Conservation (phyloP, 2,797 vertebrate species). For the Sebastes iracundus region DNA sequence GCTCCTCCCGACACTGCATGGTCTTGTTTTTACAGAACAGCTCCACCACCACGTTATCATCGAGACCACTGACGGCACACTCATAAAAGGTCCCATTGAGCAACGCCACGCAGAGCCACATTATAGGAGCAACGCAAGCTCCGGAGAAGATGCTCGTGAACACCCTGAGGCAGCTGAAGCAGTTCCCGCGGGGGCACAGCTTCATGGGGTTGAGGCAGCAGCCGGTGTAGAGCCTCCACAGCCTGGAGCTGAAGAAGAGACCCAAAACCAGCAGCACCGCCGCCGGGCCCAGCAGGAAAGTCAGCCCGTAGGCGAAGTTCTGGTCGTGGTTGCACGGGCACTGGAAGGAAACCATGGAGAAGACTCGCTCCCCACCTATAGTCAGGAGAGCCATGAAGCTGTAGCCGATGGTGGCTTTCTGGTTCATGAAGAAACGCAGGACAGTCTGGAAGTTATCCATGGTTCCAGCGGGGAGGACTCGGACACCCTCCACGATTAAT, state of each 20-base stretch:
- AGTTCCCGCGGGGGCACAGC: slow-evolving; percentile 84
- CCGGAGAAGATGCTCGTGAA: slow-evolving; percentile 82
- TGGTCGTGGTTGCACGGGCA: slow-evolving; percentile 90
- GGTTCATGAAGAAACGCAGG: slow-evolving; percentile 86
- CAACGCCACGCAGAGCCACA: slow-evolving; percentile 94
- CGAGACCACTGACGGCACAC: slow-evolving; percentile 91
- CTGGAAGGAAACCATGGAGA: slow-evolving; percentile 92
- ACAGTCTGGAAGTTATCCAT: slow-evolving; percentile 90
- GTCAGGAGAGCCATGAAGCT: slow-evolving; percentile 93
- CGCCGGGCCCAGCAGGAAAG: slow-evolving; percentile 90
- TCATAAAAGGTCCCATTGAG: slow-evolving; percentile 94
- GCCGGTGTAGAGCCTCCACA: slow-evolving; percentile 93
- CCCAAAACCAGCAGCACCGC: slow-evolving; percentile 87
- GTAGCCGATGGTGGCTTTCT: slow-evolving; percentile 91
- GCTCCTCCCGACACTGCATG: slow-evolving; percentile 79
- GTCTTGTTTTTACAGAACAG: slow-evolving; percentile 87
- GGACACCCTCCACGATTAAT: neutral
- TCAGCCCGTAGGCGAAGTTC: slow-evolving; percentile 88
- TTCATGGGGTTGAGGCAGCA: slow-evolving; percentile 90
- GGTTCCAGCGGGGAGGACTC: slow-evolving; percentile 8
- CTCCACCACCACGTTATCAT: slow-evolving; percentile 78
- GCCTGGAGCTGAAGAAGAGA: slow-evolving; percentile 85
- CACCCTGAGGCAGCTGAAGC: slow-evolving; percentile 75
- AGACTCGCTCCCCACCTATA: slow-evolving; percentile 89
- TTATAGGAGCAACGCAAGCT: slow-evolving; percentile 88